Base-by-base conservation (phyloP, 1,140 invertebrate genomes). In the Camponotus vicinus region DNA sequence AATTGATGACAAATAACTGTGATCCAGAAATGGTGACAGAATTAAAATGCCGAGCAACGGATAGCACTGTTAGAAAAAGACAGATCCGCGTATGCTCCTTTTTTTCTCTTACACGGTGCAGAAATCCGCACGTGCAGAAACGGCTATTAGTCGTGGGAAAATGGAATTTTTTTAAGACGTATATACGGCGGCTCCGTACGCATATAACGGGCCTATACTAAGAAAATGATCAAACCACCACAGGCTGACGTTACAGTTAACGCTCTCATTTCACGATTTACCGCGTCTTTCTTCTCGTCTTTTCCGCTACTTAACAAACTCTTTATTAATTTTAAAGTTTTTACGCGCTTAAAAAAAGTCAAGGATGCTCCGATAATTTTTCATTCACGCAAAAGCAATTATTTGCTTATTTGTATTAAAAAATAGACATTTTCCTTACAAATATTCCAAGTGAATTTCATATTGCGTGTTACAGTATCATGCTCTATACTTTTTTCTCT, bases 241-340 rank as follows among this genome's bases (percentile, higher is more conserved):
- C 27, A 55, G 61, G 64, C 52, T 75, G 76, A 77, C 67, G 80
- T 89, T 89, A 90, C 89, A 90, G 89, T 90, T 90, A 90, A 86
- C 64, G 88, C 63, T 89, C 88, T 89, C 69, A 73, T 90, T 90
- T 89, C 79, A 63, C 67, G 79, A 57, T 67, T 27, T 27, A 34
- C 40, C 57, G 61, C 52, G 34, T 70, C 77, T 90, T 45, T 88
- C 37, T 80, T 67, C 57, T 49, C 13, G 27, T 52, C 34, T 9
- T 55, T 66, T n/a, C 59, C 37, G 52, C 37, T 18, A 1, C n/a
- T 42, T 45, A 21, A 37, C 15, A 40, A 59, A 40, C 59, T 64
- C 37, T 21, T 64, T 64, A 45, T 21, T 37, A 40, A 75, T 34
- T 11, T 75, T n/a, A 15, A 37, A 40, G 45, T 42, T 63, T 40